Base-by-base conservation (phyloP, 2,797 vertebrate species). In the Scomberomorus guttatus region DNA sequence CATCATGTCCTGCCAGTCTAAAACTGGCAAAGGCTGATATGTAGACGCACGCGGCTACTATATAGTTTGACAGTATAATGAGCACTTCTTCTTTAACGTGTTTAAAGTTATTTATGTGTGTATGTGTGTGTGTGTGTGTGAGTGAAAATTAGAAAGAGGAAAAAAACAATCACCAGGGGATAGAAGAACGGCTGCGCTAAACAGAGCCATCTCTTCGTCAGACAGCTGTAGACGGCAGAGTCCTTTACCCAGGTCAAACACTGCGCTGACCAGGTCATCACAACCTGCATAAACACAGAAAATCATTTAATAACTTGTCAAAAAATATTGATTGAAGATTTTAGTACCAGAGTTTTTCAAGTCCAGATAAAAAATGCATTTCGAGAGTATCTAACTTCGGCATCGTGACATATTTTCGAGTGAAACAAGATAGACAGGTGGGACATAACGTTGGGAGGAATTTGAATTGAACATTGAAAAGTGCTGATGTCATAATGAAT, bases 201-300 rank as follows among this genome's bases (percentile, higher is more conserved):
- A 98, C 56, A 98, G 92, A 56, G 97, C 97, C 73, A 97, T 96
- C 92, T 98, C 97, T 85, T 98, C 97, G 0, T 98, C 97, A 0
- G 96, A 96, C 70, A 98, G 94, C 91, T 98, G 96, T 46, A 98
- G 94, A 64, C 96, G 96, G 81, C 96, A 96, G 32, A 98, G 93
- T 72, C 94, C 95, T 93, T 96, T 96, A 24, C 96, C 97, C 77
- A 98, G 92, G 84, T 98, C 97, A 54, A 97, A 97, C 80, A 97
- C 74, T 1, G 96, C 95, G 0, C 89, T 93, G 5, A 97, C 95
- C 66, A 98, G 95, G 84, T 98, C 97, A 5, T 98, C 97, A 48
- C 97, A 98, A 57, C 97, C 97, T 98, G 90, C 58, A 79, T 22
- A 82, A 77, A 86, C 50, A 83, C 27, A 82, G 25, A 24, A 82